Evolutionary conservation across 1,140 invertebrate genomes (phyloP).

Genomic region (Meloidogyne hapla): DNA sequence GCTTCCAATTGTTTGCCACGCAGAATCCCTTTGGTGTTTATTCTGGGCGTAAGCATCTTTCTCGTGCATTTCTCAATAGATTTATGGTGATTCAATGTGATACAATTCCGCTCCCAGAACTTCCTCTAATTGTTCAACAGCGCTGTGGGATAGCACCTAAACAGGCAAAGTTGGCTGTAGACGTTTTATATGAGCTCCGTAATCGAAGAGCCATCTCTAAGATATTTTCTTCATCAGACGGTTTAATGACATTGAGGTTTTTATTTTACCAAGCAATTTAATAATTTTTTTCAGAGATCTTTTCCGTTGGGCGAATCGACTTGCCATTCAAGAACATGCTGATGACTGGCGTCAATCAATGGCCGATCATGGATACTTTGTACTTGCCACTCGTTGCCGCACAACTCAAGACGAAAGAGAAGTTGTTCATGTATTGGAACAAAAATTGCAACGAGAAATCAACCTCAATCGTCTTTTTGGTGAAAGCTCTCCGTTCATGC

Average conservation of each 20-base stretch:
- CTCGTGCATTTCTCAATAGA: conserved; percentile 91
- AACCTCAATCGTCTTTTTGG: conserved; percentile 76
- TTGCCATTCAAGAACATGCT: conserved; percentile 68
- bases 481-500: conserved; percentile 71
- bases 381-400: conserved; percentile 88
- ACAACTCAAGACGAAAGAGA: conserved; percentile 74
- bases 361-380: conserved; percentile 89
- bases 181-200: conserved; percentile 73
- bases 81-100: conserved; percentile 97
- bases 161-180: conserved; percentile 87
- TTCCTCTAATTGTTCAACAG: conserved; percentile 84
- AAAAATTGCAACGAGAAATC: conserved; percentile 79
- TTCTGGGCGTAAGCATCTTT: conserved; percentile 89
- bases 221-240: conserved; percentile 54
- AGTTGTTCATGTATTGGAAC: conserved; percentile 73
- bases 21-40: conserved; percentile 97
- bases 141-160: conserved; percentile 82
- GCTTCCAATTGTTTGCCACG: conserved; percentile 96
- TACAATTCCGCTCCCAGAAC: conserved; percentile 83
- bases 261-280: conserved; percentile 4
- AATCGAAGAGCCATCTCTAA: conserved; percentile 42
- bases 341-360: conserved; percentile 92
- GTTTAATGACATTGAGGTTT: conserved; percentile 56
- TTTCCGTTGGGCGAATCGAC: conserved; percentile 92
- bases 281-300: conserved; percentile 75